Conservation (phyloP, 2,888 invertebrate species). For the Drosophila ezoana region DNA sequence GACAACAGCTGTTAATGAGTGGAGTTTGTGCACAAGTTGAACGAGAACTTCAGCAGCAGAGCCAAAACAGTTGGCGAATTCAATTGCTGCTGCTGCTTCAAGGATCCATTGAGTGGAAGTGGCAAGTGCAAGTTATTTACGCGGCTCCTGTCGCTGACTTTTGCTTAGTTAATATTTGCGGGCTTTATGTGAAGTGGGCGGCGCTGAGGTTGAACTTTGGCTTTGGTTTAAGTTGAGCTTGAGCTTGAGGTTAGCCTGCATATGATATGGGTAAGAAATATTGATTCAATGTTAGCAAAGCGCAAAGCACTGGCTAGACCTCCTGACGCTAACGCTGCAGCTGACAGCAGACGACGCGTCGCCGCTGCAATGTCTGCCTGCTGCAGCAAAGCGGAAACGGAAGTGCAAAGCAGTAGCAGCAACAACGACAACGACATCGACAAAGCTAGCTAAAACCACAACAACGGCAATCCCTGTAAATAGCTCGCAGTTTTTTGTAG, state of each 20-base stretch:
- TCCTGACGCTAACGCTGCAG: constrained; percentile 29
- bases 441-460: constrained; percentile 57
- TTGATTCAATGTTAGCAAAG: constrained; percentile 63
- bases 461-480: constrained; percentile 63
- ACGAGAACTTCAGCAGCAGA: constrained; percentile 24
- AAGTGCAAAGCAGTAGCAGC: constrained; percentile 62
- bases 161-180: constrained; percentile 63
- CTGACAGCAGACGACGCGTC: constrained; percentile 61
- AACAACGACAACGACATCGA: constrained; percentile 12
- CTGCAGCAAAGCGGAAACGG: constrained; percentile 65
- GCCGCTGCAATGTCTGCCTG: constrained; percentile 46
- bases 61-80: constrained; percentile 18
- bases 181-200: constrained; percentile 43
- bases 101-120: constrained; percentile 22
- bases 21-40: constrained; percentile 50
- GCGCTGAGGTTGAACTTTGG: constrained; percentile 18
- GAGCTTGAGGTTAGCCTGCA: constrained; percentile 35
- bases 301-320: constrained; percentile 54
- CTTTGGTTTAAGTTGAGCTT: constrained; percentile 3
- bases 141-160: constrained; percentile 53
- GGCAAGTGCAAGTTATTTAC: constrained; percentile 48
- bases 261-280: constrained; percentile 66
- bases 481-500: constrained; percentile 50
- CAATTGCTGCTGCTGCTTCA: constrained; percentile 12
- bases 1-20: constrained; percentile 77